Base-by-base conservation (phyloP, 2,888 invertebrate species). In the Conops quadrifasciatus region DNA sequence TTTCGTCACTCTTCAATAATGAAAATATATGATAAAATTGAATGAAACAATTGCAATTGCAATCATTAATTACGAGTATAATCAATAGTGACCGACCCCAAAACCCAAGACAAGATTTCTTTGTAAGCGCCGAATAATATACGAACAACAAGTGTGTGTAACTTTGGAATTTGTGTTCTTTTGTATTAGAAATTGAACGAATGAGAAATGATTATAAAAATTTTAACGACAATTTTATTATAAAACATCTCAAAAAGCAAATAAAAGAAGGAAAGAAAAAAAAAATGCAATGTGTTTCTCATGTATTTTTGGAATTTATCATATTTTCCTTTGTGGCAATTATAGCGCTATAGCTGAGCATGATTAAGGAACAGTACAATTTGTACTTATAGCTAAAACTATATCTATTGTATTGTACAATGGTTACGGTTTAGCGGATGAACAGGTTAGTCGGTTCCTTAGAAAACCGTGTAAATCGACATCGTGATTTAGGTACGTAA, bases 181-280 rank as follows among this genome's bases (percentile, higher is more conserved):
- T 72, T 71, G 68, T 72, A 59, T 72, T 68, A 72, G n/a, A 72
- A 73, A 62, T 65, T 16, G 21, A 58, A 21, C 47, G 56, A 56
- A 21, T 7, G 19, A 58, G 15, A 43, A 58, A 59, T 28, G 7
- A 67, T 66, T 73, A 75, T 80, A 79, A 81, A 7, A 36, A 36
- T 36, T 36, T 36, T 36, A 77, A 80, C 77, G 75, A 79, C 75
- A 74, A 76, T 75, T 73, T 36, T 36, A n/a, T n/a, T n/a, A 36
- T 36, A 36, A 36, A 79, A 77, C 77, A 71, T 75, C 63, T 79
- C 75, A 80, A 80, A 80, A 80, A 81, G 80, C 80, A 80, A 80
- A 80, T 80, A 80, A 80, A 80, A 80, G 81, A 81, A 80, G 79
- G 76, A 76, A 71, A 68, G 72, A 59, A 77, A 71, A 77, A n/a